These are phyloP conservation scores for Catocala fraxini DNA, from an alignment of 2,888 invertebrate species.

Conservation along the genomic window DNA sequence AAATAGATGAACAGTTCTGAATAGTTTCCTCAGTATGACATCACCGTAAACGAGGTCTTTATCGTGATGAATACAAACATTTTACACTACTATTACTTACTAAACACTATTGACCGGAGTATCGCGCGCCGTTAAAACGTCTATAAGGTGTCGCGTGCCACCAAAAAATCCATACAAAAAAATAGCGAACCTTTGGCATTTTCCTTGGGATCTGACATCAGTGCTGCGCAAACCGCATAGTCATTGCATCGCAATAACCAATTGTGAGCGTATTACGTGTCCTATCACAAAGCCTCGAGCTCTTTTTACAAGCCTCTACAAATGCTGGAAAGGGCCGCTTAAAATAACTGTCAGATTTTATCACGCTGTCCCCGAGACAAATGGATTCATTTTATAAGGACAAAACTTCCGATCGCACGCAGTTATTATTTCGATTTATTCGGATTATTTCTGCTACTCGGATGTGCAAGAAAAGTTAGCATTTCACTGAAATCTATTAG, in stretches of 20 bases:
- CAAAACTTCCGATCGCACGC: not conserved
- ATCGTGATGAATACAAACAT: conserved; percentile 10
- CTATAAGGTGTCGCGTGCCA: conserved; percentile 15
- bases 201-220: conserved; percentile 70
- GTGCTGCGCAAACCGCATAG: conserved; percentile 78
- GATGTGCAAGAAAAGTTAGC: conserved; percentile 17
- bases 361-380: not conserved
- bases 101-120: conserved; percentile 22
- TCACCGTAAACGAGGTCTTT: conserved; percentile 9
- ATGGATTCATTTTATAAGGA: conserved; percentile 1
- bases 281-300: conserved; percentile 82
- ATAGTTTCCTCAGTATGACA: conserved; percentile 15
- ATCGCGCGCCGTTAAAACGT: conserved; percentile 36
- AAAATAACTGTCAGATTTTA: not conserved
- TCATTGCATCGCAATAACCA: conserved; percentile 87
- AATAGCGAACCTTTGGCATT: conserved; percentile 67
- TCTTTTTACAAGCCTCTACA: conserved; percentile 59
- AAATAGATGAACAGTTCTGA: not conserved
- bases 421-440: conserved; percentile 14
- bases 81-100: conserved; percentile 22
- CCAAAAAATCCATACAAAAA: conserved; percentile 50
- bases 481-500: conserved; percentile 19
- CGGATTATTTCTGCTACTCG: conserved; percentile 10
- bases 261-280: conserved; percentile 87
- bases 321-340: conserved; percentile 54